A percentile compares a stretch with the other conserved stretches of the same genome.
phyloP scores from a whole-genome alignment of 2,797 vertebrate species.

The Alexandromys oeconomus region DNA sequence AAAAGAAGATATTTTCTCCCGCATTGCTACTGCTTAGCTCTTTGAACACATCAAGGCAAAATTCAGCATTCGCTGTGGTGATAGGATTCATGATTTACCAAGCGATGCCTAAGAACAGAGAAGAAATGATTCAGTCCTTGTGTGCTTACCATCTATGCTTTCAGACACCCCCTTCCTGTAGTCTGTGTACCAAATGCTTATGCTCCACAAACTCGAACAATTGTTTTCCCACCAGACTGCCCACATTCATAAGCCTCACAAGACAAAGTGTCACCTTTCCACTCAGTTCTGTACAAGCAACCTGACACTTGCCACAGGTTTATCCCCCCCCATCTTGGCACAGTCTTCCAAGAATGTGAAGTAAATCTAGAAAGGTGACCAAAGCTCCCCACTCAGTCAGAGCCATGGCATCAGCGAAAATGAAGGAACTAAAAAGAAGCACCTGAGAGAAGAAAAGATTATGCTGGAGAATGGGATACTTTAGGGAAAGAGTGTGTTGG shows the following conservation, averaged over 20 bases:
- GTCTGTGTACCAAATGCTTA: background rate
- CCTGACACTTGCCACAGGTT: background rate
- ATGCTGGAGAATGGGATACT: background rate
- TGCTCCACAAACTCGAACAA: background rate
- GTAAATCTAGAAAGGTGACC: background rate
- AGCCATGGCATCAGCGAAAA: background rate
- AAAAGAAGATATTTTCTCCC: slow-evolving; percentile 83
- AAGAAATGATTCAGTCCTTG: background rate
- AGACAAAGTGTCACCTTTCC: background rate
- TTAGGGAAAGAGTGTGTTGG: background rate
- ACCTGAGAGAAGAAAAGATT: background rate
- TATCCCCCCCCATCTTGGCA: background rate
- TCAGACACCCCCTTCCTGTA: background rate
- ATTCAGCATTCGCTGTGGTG: slow-evolving; percentile 70
- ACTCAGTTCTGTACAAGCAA: background rate
- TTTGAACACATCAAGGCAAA: slow-evolving; percentile 84
- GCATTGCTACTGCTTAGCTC: slow-evolving; percentile 64
- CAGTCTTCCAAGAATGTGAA: background rate
- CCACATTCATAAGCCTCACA: background rate
- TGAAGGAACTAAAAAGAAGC: background rate
- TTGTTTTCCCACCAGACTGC: background rate
- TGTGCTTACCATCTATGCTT: background rate
- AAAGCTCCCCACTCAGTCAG: background rate
- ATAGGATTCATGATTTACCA: slow-evolving; percentile 75
- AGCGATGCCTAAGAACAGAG: background rate